Evolutionary conservation across 2,113 vertebrate species (phyloP), one percentile per base, ranked within the genome.

Genomic region (Lynx canadensis): DNA sequence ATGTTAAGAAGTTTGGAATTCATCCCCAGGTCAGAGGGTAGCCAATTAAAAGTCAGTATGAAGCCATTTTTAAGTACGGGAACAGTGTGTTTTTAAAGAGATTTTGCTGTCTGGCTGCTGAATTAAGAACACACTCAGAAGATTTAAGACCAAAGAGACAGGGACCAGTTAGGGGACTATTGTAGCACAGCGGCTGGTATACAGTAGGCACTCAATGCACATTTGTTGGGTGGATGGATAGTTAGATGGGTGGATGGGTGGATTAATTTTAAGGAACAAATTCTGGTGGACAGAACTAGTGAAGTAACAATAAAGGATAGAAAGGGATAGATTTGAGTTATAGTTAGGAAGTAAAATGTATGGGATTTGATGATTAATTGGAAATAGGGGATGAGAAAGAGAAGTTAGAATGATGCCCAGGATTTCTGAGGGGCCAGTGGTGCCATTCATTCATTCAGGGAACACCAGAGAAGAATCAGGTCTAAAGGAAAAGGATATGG

Each of bases 1-100:
- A 45, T 50, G 31, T 68, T 83, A 95, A 89, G 66, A 94, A 82
- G 33, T 92, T 97, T 97, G 90, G 38, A 88, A 92, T 87, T 86
- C 50, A 82, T 65, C 23, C 60, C 89, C 87, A 83, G n/a, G 31
- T 95, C 69, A 74, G 36, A 73, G 9, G 27, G 27, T 97, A 93
- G 18, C n/a, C 69, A 41, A 38, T 10, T 94, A 41, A 91, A 96
- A 87, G 33, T 95, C 74, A 85, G 1, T n/a, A 36, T 63, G 36
- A 95, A 88, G 33, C 12, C 3, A 0, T 94, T 95, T 92, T 92
- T 87, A 95, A 94, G 27, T 23, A 25, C 84, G 63, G 55, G 36
- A 52, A 23, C 78, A 65, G 3, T 68, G 10, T 79, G 18, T 66
- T 57, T 92, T 90, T 11, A 6, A 48, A 73, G 65, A 63, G 21